Conservation (phyloP, 2,113 vertebrate species). For the Mesocricetus auratus region DNA sequence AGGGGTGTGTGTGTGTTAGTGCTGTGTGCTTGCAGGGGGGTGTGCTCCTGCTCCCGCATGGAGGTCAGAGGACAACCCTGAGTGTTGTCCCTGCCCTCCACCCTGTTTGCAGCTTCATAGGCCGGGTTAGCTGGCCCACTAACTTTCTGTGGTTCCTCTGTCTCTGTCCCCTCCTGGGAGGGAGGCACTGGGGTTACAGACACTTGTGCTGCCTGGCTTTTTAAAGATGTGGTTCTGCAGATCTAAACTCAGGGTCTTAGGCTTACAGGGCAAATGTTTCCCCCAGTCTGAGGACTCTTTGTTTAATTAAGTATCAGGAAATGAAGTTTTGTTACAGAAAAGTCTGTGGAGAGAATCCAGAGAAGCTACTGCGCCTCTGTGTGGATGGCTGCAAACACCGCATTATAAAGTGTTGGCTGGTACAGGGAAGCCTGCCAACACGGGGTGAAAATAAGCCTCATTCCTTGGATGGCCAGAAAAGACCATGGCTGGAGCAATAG, state of each 20-base stretch:
- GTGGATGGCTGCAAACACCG: not conserved
- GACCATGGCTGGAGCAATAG: not conserved
- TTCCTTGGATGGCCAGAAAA: not conserved
- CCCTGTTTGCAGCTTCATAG: not conserved
- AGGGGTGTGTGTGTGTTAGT: too few relatives aligned
- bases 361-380: not conserved
- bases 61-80: not conserved
- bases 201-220: not conserved
- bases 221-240: not conserved
- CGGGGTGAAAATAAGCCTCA: not conserved
- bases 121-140: not conserved
- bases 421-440: not conserved
- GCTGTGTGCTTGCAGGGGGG: not conserved
- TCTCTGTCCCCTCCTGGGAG: not conserved
- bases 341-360: not conserved
- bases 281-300: not conserved
- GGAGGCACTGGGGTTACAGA: too few relatives aligned
- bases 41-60: not conserved
- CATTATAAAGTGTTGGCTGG: not conserved
- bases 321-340: not conserved
- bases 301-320: not conserved
- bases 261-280: not conserved
- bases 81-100: not conserved
- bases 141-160: not conserved
- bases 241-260: not conserved